Evolutionary conservation across 2,797 vertebrate genomes (phyloP).

Genomic region (Tenualosa ilisha): DNA sequence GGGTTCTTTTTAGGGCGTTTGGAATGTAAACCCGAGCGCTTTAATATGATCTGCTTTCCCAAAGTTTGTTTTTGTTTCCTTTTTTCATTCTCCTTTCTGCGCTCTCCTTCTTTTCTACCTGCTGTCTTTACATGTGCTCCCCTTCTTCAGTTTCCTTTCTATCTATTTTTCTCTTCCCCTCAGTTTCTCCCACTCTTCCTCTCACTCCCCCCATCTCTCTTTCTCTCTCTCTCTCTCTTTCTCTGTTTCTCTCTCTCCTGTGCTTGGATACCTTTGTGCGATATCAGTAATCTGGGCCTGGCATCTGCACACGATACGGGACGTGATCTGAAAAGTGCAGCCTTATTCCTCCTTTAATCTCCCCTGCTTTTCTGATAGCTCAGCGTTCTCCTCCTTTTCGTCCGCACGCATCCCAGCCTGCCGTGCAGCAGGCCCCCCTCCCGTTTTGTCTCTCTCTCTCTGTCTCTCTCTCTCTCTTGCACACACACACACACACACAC

Average conservation of each 20-base stretch:
- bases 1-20: neutral
- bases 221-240: neutral
- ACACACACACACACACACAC: neutral
- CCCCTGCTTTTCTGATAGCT: neutral
- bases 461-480: neutral
- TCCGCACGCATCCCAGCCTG: neutral
- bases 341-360: constrained; percentile 1
- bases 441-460: neutral
- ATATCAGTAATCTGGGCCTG: neutral
- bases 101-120: neutral
- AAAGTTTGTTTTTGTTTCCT: neutral
- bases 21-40: neutral
- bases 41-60: neutral
- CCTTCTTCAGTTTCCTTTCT: neutral
- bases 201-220: neutral
- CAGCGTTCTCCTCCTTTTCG: neutral
- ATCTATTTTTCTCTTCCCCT: neutral
- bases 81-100: neutral
- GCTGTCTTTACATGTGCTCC: neutral
- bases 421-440: neutral
- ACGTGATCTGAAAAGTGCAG: constrained; percentile 9
- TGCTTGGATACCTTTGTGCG: neutral
- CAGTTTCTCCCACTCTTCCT: neutral
- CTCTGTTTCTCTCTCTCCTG: neutral
- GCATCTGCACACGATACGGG: neutral